Evolutionary conservation across 2,797 vertebrate species (phyloP), one percentile per base, ranked within the genome.

Genomic region (Picus viridis): DNA sequence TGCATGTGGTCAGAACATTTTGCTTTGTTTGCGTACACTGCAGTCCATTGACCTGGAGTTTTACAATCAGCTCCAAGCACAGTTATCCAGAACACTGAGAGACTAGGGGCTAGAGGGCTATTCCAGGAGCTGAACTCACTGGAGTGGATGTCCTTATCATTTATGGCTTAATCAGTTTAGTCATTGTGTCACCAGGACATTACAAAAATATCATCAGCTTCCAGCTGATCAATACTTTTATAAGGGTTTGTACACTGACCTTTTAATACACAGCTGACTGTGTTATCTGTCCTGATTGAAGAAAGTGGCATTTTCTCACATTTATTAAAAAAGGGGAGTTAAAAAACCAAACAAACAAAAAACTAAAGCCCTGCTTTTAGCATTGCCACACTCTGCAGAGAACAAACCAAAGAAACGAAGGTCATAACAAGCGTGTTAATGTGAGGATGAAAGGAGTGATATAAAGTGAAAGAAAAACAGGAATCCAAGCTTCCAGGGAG

Each of bases 41-140:
- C 83, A 84, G 97, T 95, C 86, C 95, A 6, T 95, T 96, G 95
- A 97, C 96, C 96, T 90, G 62, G 80, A 54, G 61, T 68, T 89
- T 98, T 98, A 97, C 91, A 12, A 92, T 23, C 96, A 97, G 97
- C 93, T 94, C 92, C 92, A 96, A 95, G 97, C 96, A 97, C 96
- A 95, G 95, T 98, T 97, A 97, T 97, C 94, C 95, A 97, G 97
- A 97, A 97, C 86, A 73, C 87, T 95, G 54, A 73, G 83, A 97
- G 91, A 91, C 41, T 61, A 22, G 73, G 94, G 88, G 67, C 36
- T 97, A 94, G 71, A 91, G 93, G 74, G 76, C 72, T 92, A 65
- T 73, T 97, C 97, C 98, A 97, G 97, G 95, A 92, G 94, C 95
- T 93, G 84, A 86, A 78, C 58, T 94, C 65, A 80, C 86, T 83